Conservation (phyloP, 2,888 invertebrate genomes). For the Agriopis aurantiaria region DNA sequence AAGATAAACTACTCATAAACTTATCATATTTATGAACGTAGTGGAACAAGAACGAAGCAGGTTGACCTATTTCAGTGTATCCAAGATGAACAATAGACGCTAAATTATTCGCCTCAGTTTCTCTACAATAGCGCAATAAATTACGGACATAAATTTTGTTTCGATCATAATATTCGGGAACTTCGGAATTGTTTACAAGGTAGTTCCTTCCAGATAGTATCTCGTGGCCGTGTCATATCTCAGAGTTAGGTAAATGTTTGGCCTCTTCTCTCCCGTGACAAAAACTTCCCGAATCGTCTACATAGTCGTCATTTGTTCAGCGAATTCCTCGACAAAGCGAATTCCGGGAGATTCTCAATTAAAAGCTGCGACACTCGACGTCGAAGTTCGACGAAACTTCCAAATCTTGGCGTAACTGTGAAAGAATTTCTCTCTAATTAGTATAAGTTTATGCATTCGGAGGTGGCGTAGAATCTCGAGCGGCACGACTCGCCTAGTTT, state of each 20-base stretch:
- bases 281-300: conserved; percentile 63
- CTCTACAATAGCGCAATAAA: conserved; percentile 30
- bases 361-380: conserved; percentile 79
- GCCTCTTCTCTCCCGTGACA: conserved; percentile 46
- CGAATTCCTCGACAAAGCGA: conserved; percentile 79
- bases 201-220: conserved; percentile 30
- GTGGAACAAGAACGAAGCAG: conserved; percentile 11
- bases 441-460: conserved; percentile 83
- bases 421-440: conserved; percentile 84
- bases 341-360: conserved; percentile 83
- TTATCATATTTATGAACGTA: conserved; percentile 7
- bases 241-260: conserved; percentile 33
- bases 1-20: conserved; percentile 1
- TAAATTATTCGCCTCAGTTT: conserved; percentile 33
- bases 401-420: conserved; percentile 76
- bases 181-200: conserved; percentile 35
- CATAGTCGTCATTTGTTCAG: conserved; percentile 70
- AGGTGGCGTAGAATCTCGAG: conserved; percentile 54
- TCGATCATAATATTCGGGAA: conserved; percentile 35
- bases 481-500: conserved; percentile 29
- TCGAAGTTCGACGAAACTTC: conserved; percentile 77
- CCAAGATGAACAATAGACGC: conserved; percentile 27
- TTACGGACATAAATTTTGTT: conserved; percentile 36
- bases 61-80: conserved; percentile 26
- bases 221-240: conserved; percentile 33